Percentiles rank a stretch among this genome's conserved stretches.
phyloP scores from a whole-genome alignment of 2,888 invertebrate genomes.

The Nephrotoma guestfalica region DNA sequence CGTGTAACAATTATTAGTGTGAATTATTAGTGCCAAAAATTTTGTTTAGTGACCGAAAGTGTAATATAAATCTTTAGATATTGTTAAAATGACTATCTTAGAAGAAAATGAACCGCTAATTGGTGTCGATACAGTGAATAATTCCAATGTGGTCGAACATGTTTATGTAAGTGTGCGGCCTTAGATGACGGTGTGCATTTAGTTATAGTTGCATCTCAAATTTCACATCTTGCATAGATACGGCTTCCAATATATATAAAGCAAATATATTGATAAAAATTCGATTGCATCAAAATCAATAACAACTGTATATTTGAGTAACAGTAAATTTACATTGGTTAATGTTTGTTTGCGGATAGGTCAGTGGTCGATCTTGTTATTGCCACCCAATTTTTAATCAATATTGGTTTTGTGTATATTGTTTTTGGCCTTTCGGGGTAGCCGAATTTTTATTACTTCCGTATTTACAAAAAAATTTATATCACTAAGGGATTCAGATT shows the following conservation, averaged over 20 bases:
- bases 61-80: neutral
- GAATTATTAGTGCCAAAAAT: neutral
- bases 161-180: neutral
- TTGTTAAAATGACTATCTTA: neutral
- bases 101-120: neutral
- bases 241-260: neutral
- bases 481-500: neutral
- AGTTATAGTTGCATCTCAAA: neutral
- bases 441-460: neutral
- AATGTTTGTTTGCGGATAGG: neutral
- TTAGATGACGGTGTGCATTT: neutral
- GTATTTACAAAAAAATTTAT: neutral
- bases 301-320: neutral
- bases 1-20: neutral
- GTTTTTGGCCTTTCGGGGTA: neutral
- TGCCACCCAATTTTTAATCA: neutral
- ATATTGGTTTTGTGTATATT: neutral
- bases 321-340: no score
- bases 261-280: no score
- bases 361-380: neutral
- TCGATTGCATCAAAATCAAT: neutral
- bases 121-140: neutral
- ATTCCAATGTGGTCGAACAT: neutral
- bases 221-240: neutral
- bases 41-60: neutral